Percentiles rank a stretch among this genome's conserved stretches.
These are phyloP conservation scores for Xanthia icteritia DNA, from an alignment of 2,888 invertebrate genomes.

Conservation along the genomic window DNA sequence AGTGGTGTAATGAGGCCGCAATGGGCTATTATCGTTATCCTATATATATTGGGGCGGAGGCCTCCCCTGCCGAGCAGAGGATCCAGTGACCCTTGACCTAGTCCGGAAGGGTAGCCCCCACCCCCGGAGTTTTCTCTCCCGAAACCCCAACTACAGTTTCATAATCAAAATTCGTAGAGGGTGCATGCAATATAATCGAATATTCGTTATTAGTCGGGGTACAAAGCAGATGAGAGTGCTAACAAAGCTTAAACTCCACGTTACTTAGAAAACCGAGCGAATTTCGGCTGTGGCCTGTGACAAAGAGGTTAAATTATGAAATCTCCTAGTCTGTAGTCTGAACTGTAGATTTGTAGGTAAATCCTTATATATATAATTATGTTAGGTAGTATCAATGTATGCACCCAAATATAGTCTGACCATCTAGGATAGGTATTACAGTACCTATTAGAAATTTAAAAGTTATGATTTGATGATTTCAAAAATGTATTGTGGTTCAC, in stretches of 20 bases:
- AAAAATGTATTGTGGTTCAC: background rate
- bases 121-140: conserved; percentile 67
- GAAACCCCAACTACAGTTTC: conserved; percentile 70
- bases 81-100: conserved; percentile 83
- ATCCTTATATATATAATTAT: background rate
- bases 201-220: conserved; percentile 29
- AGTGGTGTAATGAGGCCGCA: conserved; percentile 76
- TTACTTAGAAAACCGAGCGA: background rate
- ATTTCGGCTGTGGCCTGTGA: background rate
- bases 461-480: background rate
- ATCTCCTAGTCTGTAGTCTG: background rate
- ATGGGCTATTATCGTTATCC: conserved; percentile 81
- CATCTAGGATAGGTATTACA: background rate
- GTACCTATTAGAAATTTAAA: background rate
- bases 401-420: background rate
- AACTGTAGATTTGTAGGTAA: background rate
- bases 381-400: background rate
- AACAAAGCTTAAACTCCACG: background rate
- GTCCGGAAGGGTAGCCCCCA: conserved; percentile 70
- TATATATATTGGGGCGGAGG: conserved; percentile 74
- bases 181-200: conserved; percentile 34
- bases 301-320: background rate
- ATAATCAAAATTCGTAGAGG: conserved; percentile 60
- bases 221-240: conserved; percentile 12
- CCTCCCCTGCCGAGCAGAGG: conserved; percentile 66